Evolutionary conservation across 2,888 invertebrate species (phyloP), one percentile per base, ranked within the genome.

Genomic region (Microctonus hyperodae): DNA sequence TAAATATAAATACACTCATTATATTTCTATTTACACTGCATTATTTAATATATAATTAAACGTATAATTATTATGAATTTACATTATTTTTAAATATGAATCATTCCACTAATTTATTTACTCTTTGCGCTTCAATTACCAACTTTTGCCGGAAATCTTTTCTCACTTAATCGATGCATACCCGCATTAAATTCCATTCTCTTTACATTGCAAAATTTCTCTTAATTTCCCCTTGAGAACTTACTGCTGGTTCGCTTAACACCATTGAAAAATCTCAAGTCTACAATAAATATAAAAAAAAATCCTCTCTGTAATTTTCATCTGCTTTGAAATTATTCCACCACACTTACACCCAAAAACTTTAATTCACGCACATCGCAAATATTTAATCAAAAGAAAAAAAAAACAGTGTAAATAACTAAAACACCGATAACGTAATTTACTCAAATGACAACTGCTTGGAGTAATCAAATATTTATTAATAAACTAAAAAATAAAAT

Each of bases 61-160:
- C n/a, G n/a, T n/a, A n/a, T n/a, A n/a, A n/a, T n/a, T n/a, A n/a
- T n/a, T n/a, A n/a, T n/a, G n/a, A n/a, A n/a, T n/a, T n/a, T n/a
- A n/a, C n/a, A n/a, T n/a, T n/a, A n/a, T n/a, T n/a, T n/a, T n/a
- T n/a, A n/a, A n/a, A n/a, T n/a, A n/a, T n/a, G n/a, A n/a, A 51
- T 35, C 64, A 35, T 59, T 53, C 25, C 10, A n/a, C 16, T n/a
- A 33, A 37, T 22, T 51, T 28, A 37, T 37, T 20, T 50, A 53
- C 48, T 69, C 51, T 33, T 64, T 51, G 37, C 48, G 53, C 48
- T 56, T 57, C 35, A 60, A 57, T 69, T 64, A 63, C 44, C 16
- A 44, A 44, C 58, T 56, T n/a, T n/a, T 20, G 62, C 25, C 55
- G 44, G 22, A 55, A 65, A 58, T 58, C 40, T 64, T 61, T 69